A percentile compares a stretch with the other conserved stretches of the same genome.
phyloP scores from a whole-genome alignment of 2,113 vertebrate species.

The Eubucco bourcierii region DNA sequence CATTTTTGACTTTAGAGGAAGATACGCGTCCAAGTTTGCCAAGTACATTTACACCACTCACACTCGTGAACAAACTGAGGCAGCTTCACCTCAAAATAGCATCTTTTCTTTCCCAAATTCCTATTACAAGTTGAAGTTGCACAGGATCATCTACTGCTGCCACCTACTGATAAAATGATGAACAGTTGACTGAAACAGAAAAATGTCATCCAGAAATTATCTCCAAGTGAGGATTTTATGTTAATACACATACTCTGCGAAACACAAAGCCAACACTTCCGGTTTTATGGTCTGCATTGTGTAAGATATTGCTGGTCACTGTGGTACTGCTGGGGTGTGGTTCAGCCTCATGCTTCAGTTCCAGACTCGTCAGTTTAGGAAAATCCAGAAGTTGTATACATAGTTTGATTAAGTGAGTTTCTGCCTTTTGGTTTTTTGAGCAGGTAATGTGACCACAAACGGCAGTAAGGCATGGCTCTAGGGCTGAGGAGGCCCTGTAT shows the following conservation, averaged over 20 bases:
- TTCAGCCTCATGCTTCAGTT: not conserved
- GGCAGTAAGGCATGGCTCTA: not conserved
- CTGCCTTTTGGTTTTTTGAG: not conserved
- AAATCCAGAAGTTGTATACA: not conserved
- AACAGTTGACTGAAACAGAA: not conserved
- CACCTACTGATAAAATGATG: conserved; percentile 49
- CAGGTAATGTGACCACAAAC: not conserved
- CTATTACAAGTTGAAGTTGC: not conserved
- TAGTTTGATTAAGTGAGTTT: not conserved
- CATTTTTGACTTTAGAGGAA: not conserved
- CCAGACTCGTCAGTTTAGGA: not conserved
- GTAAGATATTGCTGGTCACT: not conserved
- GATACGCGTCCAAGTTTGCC: not conserved
- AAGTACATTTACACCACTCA: not conserved
- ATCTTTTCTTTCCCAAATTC: not conserved
- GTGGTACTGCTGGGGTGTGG: not conserved
- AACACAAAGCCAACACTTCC: not conserved
- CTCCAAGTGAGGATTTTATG: not conserved
- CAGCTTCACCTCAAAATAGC: not conserved
- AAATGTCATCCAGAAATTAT: not conserved
- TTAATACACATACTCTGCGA: not conserved
- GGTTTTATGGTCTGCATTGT: not conserved
- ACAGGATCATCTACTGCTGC: conserved; percentile 43
- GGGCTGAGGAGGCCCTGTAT: too few relatives aligned
- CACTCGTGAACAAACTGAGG: not conserved